Evolutionary conservation across 2,797 vertebrate species (phyloP).

Genomic region (Momotus momota): DNA sequence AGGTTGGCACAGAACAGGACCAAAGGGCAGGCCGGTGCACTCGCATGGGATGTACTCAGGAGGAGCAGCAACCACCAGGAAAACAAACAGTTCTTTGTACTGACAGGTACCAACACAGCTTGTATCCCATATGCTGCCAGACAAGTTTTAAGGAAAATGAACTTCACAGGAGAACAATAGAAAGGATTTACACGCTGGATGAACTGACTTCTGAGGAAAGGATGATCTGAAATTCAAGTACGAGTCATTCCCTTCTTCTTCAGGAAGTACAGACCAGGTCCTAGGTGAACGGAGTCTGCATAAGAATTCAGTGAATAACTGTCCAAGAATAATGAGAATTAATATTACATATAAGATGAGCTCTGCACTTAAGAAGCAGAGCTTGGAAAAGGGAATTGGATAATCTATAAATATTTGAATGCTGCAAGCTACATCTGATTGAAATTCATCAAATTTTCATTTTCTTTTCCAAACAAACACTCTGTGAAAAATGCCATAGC

Average conservation of each 20-base stretch:
- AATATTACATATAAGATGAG: conserved; percentile 42
- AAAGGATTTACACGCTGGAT: not conserved
- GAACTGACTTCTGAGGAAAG: not conserved
- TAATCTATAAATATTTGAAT: conserved; percentile 68
- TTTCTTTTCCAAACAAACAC: conserved; percentile 64
- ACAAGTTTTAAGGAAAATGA: not conserved
- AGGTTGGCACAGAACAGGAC: not conserved
- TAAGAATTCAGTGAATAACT: conserved; percentile 7
- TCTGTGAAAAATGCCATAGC: conserved; percentile 38
- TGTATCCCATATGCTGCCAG: not conserved
- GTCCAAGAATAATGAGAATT: conserved; percentile 45
- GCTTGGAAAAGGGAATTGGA: conserved; percentile 39
- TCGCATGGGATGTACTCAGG: not conserved
- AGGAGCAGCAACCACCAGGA: not conserved
- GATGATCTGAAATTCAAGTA: not conserved
- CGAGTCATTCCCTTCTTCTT: not conserved
- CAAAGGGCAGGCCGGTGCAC: not conserved
- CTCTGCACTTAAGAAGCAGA: conserved; percentile 39
- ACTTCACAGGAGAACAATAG: not conserved
- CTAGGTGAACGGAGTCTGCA: not conserved
- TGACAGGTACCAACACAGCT: not conserved
- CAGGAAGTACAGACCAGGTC: not conserved
- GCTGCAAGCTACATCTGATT: conserved; percentile 47
- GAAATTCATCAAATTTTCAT: conserved; percentile 64
- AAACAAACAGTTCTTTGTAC: not conserved